Conservation (phyloP, 2,113 vertebrate species). For the Gopherus evgoodei region DNA sequence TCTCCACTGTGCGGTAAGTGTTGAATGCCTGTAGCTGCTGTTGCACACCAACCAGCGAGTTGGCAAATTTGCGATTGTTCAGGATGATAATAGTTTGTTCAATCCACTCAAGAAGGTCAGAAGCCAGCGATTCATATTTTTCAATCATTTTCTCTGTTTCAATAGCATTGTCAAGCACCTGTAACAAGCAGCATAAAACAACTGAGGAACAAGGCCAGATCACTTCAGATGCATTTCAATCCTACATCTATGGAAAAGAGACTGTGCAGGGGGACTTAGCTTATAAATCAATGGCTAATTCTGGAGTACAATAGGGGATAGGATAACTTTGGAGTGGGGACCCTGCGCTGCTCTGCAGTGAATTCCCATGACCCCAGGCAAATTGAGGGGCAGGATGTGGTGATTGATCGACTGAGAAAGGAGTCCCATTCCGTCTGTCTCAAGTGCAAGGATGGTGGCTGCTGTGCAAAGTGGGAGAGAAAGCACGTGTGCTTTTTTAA, state of each 20-base stretch:
- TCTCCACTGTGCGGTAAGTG: conserved; percentile 96
- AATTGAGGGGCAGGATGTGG: neutral
- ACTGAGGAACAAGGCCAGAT: neutral
- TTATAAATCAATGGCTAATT: neutral
- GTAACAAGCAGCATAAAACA: conserved; percentile 10
- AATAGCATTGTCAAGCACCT: conserved; percentile 97
- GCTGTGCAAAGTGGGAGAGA: neutral
- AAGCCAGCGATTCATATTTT: conserved; percentile 95
- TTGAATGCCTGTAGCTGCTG: conserved; percentile 98
- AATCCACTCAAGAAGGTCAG: conserved; percentile 97
- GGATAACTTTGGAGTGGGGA: neutral
- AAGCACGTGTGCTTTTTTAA: neutral
- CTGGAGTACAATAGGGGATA: neutral
- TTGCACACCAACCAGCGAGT: conserved; percentile 93
- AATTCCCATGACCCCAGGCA: neutral
- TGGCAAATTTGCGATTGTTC: conserved; percentile 98
- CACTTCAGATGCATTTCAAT: neutral
- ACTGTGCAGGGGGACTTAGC: neutral
- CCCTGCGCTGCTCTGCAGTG: neutral
- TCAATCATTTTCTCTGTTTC: conserved; percentile 98
- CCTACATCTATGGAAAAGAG: neutral
- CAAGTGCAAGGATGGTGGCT: fast-evolving
- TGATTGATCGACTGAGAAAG: neutral
- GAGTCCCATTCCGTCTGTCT: neutral
- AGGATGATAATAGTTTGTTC: conserved; percentile 98